Evolutionary conservation across 2,113 vertebrate species (phyloP), one percentile per base, ranked within the genome.

Genomic region (Dunckerocampus dactyliophorus): DNA sequence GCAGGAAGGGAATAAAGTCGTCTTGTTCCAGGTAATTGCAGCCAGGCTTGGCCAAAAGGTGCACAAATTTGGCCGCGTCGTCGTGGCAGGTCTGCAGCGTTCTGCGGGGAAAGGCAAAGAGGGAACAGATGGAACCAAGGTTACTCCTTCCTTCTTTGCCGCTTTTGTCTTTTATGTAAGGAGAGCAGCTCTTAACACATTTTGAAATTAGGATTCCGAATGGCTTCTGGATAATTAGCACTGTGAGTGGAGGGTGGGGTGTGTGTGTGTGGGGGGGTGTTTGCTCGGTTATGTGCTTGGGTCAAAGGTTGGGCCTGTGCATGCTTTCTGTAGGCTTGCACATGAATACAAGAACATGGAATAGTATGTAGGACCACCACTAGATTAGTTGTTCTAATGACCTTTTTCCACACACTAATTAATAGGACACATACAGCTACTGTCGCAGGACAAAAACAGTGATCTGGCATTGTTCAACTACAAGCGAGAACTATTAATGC

Each of bases 1-100:
- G 96, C 79, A 98, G 86, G 88, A 99, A 95, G 82, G 95, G 95
- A 88, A 95, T 91, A 83, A 99, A 95, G 88, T 99, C 96, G 63
- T 98, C 96, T 89, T 94, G 95, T 87, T 95, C 94, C 90, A 99
- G 90, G 88, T 93, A 95, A 90, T 90, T 90, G 76, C 92, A 93
- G 69, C 95, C 93, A 64, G 95, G 95, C 74, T 85, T 95, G 89
- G 91, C 92, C 61, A 99, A 87, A 88, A 99, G 94, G 82, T 95
- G 93, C 69, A 96, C 87, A 76, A 99, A 98, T 88, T 92, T 95
- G 31, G 95, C 90, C n/a, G 93, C 92, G 17, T 93, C 94, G 61
- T 98, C 94, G 47, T 98, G 93, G 83, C 95, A 98, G 71, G 87
- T 96, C 84, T 94, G 95, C 67, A 99, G 92, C 72, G 92, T 86